These are phyloP conservation scores for Crambe crambe DNA, from an alignment of 37 sponge, comb jelly and placozoan genomes.

Conservation along the genomic window DNA sequence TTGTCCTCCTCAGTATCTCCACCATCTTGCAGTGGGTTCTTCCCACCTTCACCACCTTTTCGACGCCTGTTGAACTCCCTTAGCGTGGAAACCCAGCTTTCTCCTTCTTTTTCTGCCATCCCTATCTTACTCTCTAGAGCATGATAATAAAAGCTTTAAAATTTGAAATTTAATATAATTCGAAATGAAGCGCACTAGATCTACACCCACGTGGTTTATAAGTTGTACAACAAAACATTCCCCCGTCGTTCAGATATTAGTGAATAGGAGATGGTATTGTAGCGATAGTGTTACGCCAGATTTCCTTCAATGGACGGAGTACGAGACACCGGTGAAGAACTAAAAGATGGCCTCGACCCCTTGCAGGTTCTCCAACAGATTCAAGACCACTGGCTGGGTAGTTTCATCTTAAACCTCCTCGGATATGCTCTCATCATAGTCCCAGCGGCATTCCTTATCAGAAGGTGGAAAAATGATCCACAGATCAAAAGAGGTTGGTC, in stretches of 20 bases:
- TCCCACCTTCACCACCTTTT: neutral
- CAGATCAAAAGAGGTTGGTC: conserved; percentile 63
- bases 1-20: conserved; percentile 35
- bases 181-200: conserved; percentile 7
- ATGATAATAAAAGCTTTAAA: neutral
- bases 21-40: too few species aligned
- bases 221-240: too few species aligned
- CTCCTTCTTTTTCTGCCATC: neutral
- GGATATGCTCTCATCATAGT: conserved; percentile 82
- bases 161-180: neutral
- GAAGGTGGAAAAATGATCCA: conserved; percentile 56
- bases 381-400: conserved; percentile 79
- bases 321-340: too few species aligned
- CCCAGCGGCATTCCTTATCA: conserved; percentile 80
- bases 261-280: too few species aligned
- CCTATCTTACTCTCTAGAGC: neutral
- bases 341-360: too few species aligned
- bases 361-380: too few species aligned
- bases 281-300: too few species aligned
- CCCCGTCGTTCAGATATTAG: too few species aligned
- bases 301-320: too few species aligned
- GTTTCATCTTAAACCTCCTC: conserved; percentile 82
- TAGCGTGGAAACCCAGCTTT: neutral
- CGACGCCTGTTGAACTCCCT: neutral
- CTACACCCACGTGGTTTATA: neutral